Evolutionary conservation across 2,888 invertebrate genomes (phyloP), one percentile per base, ranked within the genome.

Genomic region (Orchestes rusci): DNA sequence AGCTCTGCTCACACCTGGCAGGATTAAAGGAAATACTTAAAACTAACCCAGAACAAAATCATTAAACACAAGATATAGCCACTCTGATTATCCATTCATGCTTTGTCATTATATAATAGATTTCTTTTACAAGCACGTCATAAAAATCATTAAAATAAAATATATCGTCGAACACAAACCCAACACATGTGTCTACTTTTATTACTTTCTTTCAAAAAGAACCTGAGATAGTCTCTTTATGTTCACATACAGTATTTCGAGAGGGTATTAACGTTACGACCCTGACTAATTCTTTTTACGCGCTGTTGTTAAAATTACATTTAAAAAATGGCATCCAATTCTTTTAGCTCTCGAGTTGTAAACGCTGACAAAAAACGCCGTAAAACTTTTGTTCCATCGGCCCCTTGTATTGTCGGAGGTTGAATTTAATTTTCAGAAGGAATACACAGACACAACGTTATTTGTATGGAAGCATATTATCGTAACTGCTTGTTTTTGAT

Each of bases 211-310:
- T 54, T 57, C 40, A 54, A 45, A 54, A 54, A 43, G 50, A 45
- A 48, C 52, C 50, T 50, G 44, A 50, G 52, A 37, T 13, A 45
- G 43, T 18, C 48, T 48, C 48, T 56, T 56, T 54, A 51, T 55
- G 52, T 45, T 44, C 38, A 39, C 53, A 45, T 53, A 50, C 47
- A 50, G 50, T 46, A 44, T 43, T 41, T 39, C 36, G 48, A 51
- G 48, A 50, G 52, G 48, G 52, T 45, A 50, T 50, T 50, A 46
- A 44, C 35, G 38, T 46, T 47, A 47, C 35, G 41, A 33, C 41
- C 41, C 36, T 41, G 44, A 48, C 48, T 43, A 48, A 48, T 48
- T 48, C 43, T 30, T 48, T 48, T 44, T 48, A 44, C 40, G 40
- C 27, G 23, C 37, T 34, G 44, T 37, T 33, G 39, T 48, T 48